Conservation (phyloP, 2,113 vertebrate genomes). For the Malurus elegans region DNA sequence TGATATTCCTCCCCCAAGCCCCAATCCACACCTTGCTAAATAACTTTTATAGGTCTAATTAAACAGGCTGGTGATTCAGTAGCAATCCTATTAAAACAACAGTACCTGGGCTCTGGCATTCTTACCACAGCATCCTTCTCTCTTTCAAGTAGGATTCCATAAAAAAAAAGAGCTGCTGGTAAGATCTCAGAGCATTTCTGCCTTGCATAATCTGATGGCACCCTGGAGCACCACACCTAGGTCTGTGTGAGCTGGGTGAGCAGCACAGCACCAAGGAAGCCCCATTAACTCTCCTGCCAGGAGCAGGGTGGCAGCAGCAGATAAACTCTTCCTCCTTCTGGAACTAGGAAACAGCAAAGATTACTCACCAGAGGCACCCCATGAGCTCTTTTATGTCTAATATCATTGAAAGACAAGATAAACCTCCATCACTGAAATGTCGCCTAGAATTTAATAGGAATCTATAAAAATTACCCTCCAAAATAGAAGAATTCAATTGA, state of each 20-base stretch:
- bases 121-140: not conserved
- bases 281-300: not conserved
- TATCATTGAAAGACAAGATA: not conserved
- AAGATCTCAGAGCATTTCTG: not conserved
- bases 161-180: not conserved
- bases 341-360: not conserved
- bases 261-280: not conserved
- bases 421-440: not conserved
- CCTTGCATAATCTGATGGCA: not conserved
- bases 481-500: not conserved
- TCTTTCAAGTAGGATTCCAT: not conserved
- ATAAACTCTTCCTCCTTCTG: not conserved
- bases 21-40: constrained; percentile 43
- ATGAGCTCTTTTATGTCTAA: not conserved
- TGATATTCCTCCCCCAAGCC: constrained; percentile 35
- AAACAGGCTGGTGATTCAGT: constrained; percentile 47
- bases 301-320: not conserved
- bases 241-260: not conserved
- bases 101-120: not conserved
- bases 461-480: not conserved
- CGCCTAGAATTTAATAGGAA: not conserved
- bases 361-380: not conserved
- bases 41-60: constrained; percentile 52
- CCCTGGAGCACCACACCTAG: not conserved
- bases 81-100: constrained; percentile 38